Percentiles rank a stretch among this genome's conserved stretches.
Conservation (phyloP, 2,888 invertebrate species). For the Troglohyphantes excavatus region DNA sequence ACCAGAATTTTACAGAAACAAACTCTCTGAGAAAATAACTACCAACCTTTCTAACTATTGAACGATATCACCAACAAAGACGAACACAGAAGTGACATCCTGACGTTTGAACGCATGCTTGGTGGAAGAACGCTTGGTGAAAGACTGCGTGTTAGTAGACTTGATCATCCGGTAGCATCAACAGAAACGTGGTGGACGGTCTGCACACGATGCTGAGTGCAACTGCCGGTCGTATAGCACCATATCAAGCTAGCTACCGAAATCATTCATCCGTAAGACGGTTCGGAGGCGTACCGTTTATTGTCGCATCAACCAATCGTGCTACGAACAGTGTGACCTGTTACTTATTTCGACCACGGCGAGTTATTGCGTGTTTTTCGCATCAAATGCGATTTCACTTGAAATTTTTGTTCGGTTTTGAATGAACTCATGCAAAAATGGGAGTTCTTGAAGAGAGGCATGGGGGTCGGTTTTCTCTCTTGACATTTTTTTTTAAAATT, state of each 20-base stretch:
- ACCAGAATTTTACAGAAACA: no score
- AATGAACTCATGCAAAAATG: conserved; percentile 22
- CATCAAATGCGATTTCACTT: conserved; percentile 27
- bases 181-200: neutral
- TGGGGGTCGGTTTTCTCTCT: no score
- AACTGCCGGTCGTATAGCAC: conserved; percentile 60
- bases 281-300: conserved; percentile 73
- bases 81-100: no score
- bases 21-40: no score
- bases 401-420: conserved; percentile 3
- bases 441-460: neutral
- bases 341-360: conserved; percentile 47
- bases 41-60: no score
- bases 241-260: conserved; percentile 31
- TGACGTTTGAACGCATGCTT: no score
- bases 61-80: no score
- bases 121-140: no score
- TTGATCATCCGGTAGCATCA: neutral
- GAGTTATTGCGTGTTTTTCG: conserved; percentile 64
- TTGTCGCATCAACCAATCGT: conserved; percentile 69
- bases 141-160: neutral
- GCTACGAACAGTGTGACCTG: conserved; percentile 69
- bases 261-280: conserved; percentile 67
- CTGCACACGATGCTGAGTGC: neutral
- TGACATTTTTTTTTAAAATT: no score